Evolutionary conservation across 2,888 invertebrate species (phyloP), one percentile per base, ranked within the genome.

Genomic region (Hirtodrosophila alboralis): DNA sequence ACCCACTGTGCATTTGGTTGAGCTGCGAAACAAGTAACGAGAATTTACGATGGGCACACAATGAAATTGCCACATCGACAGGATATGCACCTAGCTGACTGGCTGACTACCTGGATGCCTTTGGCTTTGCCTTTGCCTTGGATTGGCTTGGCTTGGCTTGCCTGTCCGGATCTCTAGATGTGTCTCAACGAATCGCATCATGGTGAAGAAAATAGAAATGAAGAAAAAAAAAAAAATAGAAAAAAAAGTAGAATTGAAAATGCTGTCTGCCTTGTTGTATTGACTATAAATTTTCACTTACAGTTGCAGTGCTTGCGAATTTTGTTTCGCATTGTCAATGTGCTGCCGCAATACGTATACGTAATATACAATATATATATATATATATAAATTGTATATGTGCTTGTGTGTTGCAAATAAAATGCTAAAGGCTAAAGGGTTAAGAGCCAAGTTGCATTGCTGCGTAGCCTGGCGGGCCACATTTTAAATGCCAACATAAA

Each of bases 1-100:
- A 1, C 23, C 23, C 23, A 23, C 56, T 51, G 38, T 60, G 60
- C 44, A 7, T 23, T n/a, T 18, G 18, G 18, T 5, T 23, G 23
- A 7, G 23, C 8, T 40, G 41, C 63, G 60, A 41, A 62, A 49
- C 60, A 64, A 45, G 64, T 80, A 80, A 78, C 73, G 66, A 68
- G 74, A 86, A 87, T 87, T 86, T 86, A 86, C 87, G 86, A 79
- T 73, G 74, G 63, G 64, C 69, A 79, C 72, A 84, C 81, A 86
- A 74, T 81, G 72, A 76, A 77, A 75, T 77, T 81, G 84, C 70
- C 62, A 81, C 63, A 59, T 63, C 43, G 58, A 47, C 53, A 53
- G 47, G 34, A 63, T 10, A 28, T 63, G 62, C 62, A 59, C 52
- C 62, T 40, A 61, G 36, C 31, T 49, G 49, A 10, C 37, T 43